A percentile compares a stretch with the other conserved stretches of the same genome.
These are phyloP conservation scores for Desoria tigrina DNA, from an alignment of 2,888 invertebrate genomes.

Conservation along the genomic window DNA sequence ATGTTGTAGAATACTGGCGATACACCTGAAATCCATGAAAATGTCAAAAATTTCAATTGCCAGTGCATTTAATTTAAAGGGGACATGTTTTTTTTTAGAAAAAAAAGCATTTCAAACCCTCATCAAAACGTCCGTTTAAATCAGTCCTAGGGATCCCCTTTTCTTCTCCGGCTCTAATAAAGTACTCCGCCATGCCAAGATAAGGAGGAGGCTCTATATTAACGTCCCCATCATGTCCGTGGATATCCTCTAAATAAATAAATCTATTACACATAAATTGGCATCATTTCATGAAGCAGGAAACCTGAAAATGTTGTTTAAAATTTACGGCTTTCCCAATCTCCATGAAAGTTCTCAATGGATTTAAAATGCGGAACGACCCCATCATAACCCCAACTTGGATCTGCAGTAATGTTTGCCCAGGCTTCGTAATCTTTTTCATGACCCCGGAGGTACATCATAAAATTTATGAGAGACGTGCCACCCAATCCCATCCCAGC, in stretches of 20 bases:
- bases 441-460: slow-evolving; percentile 31
- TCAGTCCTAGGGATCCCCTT: slow-evolving; percentile 34
- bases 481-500: slow-evolving; percentile 43
- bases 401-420: slow-evolving; percentile 43
- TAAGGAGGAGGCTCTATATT: slow-evolving; percentile 30
- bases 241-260: slow-evolving; percentile 35
- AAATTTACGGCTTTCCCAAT: slow-evolving; percentile 9
- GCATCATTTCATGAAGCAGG: no score
- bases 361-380: slow-evolving; percentile 41
- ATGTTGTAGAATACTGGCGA: slow-evolving; percentile 35
- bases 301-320: no score
- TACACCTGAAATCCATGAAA: slow-evolving; percentile 37
- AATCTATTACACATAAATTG: background rate
- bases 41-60: background rate
- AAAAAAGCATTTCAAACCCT: slow-evolving; percentile 18
- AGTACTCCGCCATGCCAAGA: slow-evolving; percentile 35
- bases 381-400: slow-evolving; percentile 44
- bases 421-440: slow-evolving; percentile 43
- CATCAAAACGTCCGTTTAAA: slow-evolving; percentile 36
- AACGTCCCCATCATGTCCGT: slow-evolving; percentile 39
- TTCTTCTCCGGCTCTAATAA: slow-evolving; percentile 38
- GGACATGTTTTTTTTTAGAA: background rate
- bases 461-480: slow-evolving; percentile 31
- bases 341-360: slow-evolving; percentile 38
- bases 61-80: background rate